Evolutionary conservation across 2,797 vertebrate genomes (phyloP).

Genomic region (Otolemur crassicaudatus): DNA sequence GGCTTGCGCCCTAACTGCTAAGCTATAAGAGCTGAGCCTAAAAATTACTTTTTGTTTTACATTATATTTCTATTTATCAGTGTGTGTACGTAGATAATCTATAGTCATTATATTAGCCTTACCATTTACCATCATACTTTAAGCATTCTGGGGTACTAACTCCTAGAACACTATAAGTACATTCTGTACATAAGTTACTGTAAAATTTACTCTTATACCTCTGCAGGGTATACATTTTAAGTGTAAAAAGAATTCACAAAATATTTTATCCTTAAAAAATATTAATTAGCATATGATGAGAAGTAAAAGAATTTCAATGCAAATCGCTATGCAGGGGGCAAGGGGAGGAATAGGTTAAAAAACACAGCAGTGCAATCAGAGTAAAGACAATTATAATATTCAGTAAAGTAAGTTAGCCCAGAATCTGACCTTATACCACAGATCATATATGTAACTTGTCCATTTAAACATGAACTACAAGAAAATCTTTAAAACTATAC

Average conservation of each 20-base stretch:
- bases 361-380: not conserved
- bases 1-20: too few relatives aligned
- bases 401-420: conserved; percentile 2
- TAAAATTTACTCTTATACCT: conserved; percentile 49
- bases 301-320: conserved; percentile 10
- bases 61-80: conserved; percentile 19
- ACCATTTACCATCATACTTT: not conserved
- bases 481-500: conserved; percentile 19
- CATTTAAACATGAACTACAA: conserved; percentile 39
- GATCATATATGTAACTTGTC: conserved; percentile 19
- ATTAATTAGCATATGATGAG: not conserved
- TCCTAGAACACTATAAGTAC: not conserved
- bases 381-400: conserved; percentile 61
- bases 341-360: not conserved
- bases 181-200: conserved; percentile 2
- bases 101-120: conserved; percentile 17
- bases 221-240: conserved; percentile 19
- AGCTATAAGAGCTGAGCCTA: too few relatives aligned
- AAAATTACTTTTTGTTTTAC: conserved; percentile 39
- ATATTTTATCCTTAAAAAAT: conserved; percentile 44
- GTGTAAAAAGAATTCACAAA: conserved; percentile 53
- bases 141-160: not conserved
- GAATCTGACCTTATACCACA: conserved; percentile 24
- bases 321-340: not conserved
- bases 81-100: not conserved